Evolutionary conservation across 2,113 vertebrate genomes (phyloP), one percentile per base, ranked within the genome.

Genomic region (Camelus bactrianus): DNA sequence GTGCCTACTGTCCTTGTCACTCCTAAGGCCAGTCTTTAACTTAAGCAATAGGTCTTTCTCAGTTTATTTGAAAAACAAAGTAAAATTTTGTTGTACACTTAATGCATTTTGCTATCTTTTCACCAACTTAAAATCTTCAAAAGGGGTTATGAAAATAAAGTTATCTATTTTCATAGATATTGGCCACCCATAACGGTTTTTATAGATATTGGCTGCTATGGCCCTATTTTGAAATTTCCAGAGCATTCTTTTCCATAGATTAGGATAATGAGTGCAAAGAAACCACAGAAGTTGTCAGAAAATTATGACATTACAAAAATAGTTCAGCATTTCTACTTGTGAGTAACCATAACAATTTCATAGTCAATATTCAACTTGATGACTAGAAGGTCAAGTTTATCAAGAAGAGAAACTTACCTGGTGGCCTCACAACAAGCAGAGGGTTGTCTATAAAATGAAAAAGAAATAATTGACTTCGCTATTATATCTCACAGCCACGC

Each of bases 371-470:
- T 69, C 42, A 91, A n/a, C n/a, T 8, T 35, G 15, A 64, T 67
- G 62, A 17, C 30, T 28, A 32, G 32, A 73, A 32, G 17, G 24
- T 87, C 22, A 42, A 60, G 26, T 86, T 32, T n/a, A 5, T 64
- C n/a, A 35, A 75, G 32, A 75, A 9, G 38, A 62, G 56, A 91
- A 35, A 98, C 99, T 98, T 98, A 99, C 99, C 99, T 98, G 99
- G 99, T 65, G 99, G 99, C 97, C 99, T 99, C 96, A 99, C 99
- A 64, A 99, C 98, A 46, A 99, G 99, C 64, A 99, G 97, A 50
- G 99, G 99, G 88, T 99, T 99, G 79, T 99, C 99, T 99, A 97
- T 52, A 96, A 86, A 95, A 97, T 3, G 2, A 91, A 94, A 97
- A 92, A 69, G 54, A 97, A 95, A 97, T 7, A 67, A 64, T 6